These are phyloP conservation scores for Petrocephalus schoutedeni DNA, from an alignment of 2,797 vertebrate species.

Conservation along the genomic window DNA sequence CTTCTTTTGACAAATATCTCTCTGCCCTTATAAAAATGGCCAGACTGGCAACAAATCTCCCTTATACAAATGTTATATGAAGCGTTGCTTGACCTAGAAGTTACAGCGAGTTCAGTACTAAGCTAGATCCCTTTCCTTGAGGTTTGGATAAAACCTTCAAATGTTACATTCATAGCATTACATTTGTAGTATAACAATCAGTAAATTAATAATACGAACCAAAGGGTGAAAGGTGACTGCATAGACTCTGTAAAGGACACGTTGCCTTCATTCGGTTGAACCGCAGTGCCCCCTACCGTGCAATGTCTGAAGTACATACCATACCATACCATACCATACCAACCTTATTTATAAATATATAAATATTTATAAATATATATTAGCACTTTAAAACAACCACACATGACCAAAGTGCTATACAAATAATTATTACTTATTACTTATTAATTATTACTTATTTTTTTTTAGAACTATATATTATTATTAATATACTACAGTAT, in stretches of 20 bases:
- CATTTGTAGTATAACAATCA: background rate
- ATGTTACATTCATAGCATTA: background rate
- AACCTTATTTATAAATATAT: no score
- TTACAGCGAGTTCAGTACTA: background rate
- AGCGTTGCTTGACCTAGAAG: background rate
- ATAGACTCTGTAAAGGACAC: background rate
- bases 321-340: no score
- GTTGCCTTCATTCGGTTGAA: background rate
- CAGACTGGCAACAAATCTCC: background rate
- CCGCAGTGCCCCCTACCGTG: background rate
- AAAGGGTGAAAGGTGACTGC: background rate
- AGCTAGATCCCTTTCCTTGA: background rate
- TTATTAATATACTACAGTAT: background rate
- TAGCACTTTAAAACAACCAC: no score
- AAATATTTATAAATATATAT: no score
- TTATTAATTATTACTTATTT: no score
- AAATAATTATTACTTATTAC: no score
- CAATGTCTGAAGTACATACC: background rate
- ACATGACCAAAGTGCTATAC: no score
- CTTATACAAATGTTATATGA: background rate
- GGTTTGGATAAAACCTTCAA: background rate
- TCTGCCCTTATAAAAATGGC: background rate
- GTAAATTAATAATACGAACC: background rate
- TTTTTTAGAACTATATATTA: no score
- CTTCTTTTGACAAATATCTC: background rate